Percentiles rank a stretch among this genome's conserved stretches.
These are phyloP conservation scores for Echinarachnius parma DNA, from an alignment of 53 echinoderm and acorn worm species.

Conservation along the genomic window DNA sequence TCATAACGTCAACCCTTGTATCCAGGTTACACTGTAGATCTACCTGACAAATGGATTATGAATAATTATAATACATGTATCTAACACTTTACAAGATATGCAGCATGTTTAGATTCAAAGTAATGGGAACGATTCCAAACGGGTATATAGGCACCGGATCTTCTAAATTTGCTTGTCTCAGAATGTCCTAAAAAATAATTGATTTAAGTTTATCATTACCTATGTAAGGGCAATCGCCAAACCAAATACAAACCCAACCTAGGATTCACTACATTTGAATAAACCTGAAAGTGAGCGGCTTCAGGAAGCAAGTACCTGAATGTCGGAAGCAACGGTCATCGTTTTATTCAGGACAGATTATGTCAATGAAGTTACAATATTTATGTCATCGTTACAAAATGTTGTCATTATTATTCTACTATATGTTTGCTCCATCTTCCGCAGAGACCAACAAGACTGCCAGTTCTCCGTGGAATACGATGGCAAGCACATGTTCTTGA, in stretches of 20 bases:
- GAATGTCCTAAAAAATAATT: too few species aligned
- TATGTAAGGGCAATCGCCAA: not conserved
- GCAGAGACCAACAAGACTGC: constrained; percentile 10
- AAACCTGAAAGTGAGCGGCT: not conserved
- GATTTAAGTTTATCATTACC: not conserved
- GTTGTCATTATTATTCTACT: not conserved
- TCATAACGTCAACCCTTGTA: too few species aligned
- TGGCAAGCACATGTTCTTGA: constrained; percentile 19
- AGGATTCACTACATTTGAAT: not conserved
- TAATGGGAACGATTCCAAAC: too few species aligned
- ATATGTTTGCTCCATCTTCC: not conserved
- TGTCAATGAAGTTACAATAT: too few species aligned
- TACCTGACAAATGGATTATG: too few species aligned
- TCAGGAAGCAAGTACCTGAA: not conserved
- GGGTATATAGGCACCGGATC: too few species aligned
- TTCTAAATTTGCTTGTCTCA: too few species aligned
- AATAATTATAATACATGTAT: too few species aligned
- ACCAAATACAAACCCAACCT: not conserved
- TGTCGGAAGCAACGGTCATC: not conserved
- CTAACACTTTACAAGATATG: too few species aligned
- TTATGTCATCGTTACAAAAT: not conserved
- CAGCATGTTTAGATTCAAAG: too few species aligned
- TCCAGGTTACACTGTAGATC: too few species aligned
- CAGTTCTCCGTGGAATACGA: constrained; percentile 36
- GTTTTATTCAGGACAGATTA: too few species aligned